These are phyloP conservation scores for Botia almorhae DNA, from an alignment of 2,797 vertebrate species.

Conservation along the genomic window DNA sequence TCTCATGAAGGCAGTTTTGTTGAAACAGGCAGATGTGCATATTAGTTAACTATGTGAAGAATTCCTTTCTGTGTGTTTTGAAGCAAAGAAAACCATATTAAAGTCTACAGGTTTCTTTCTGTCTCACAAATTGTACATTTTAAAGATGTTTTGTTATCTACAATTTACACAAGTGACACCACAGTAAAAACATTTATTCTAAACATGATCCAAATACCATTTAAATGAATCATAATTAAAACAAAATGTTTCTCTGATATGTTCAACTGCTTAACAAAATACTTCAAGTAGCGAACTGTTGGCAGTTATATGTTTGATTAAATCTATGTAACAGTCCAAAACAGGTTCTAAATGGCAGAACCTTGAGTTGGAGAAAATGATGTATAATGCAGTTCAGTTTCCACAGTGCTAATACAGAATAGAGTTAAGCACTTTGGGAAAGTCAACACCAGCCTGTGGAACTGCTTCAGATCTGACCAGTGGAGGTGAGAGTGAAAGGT, in stretches of 20 bases:
- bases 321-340: slow-evolving; percentile 5
- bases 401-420: slow-evolving; percentile 58
- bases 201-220: slow-evolving; percentile 24
- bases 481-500: slow-evolving; percentile 51
- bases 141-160: not conserved
- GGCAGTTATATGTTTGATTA: slow-evolving; percentile 14
- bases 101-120: not conserved
- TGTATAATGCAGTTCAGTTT: slow-evolving; percentile 20
- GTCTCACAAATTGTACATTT: not conserved
- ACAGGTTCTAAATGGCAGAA: slow-evolving; percentile 39
- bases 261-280: slow-evolving; percentile 27
- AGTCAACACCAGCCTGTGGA: slow-evolving; percentile 75
- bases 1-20: slow-evolving; percentile 2
- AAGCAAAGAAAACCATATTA: not conserved
- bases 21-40: slow-evolving; percentile 9
- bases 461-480: slow-evolving; percentile 69
- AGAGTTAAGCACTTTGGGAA: slow-evolving; percentile 77
- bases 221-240: slow-evolving; percentile 36
- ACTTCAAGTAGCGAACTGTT: slow-evolving; percentile 31
- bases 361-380: slow-evolving; percentile 28
- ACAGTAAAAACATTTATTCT: slow-evolving; percentile 50
- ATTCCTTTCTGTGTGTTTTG: not conserved
- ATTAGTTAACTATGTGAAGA: slow-evolving; percentile 4
- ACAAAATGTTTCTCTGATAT: slow-evolving; percentile 9
- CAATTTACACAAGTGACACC: slow-evolving; percentile 23